Conservation (phyloP, 2,113 vertebrate species). For the Clarias batrachus region DNA sequence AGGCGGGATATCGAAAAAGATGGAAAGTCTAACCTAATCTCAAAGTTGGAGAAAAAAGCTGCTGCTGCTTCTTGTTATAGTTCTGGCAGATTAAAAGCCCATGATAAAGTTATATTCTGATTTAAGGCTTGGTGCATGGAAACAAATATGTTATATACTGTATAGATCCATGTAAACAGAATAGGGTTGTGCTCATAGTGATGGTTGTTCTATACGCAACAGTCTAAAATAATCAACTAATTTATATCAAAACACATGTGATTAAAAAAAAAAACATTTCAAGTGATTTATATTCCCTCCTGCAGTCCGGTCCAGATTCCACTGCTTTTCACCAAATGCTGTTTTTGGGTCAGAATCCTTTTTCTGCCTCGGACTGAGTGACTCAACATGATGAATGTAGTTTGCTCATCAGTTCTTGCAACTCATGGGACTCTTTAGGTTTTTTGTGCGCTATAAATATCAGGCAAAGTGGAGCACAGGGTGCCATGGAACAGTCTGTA, state of each 20-base stretch:
- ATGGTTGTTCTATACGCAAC: background rate
- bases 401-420: constrained; percentile 39
- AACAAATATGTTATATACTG: too few species aligned
- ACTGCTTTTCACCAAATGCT: background rate
- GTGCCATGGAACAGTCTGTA: constrained; percentile 38
- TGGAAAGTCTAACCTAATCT: too few species aligned
- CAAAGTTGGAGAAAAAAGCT: too few species aligned
- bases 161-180: too few species aligned
- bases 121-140: too few species aligned
- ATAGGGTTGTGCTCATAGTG: background rate
- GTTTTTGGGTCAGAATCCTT: constrained; percentile 47
- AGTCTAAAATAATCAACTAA: background rate
- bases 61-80: too few species aligned
- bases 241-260: background rate
- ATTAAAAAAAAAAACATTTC: background rate
- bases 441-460: constrained; percentile 62
- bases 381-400: constrained; percentile 49
- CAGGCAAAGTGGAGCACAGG: constrained; percentile 61
- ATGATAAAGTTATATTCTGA: too few species aligned
- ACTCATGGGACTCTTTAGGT: constrained; percentile 33
- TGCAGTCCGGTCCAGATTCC: background rate
- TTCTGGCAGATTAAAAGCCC: too few species aligned
- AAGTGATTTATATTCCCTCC: background rate
- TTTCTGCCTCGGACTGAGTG: constrained; percentile 42
- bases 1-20: too few species aligned